phyloP scores from a whole-genome alignment of 1,140 invertebrate genomes.

The Apis florea region DNA sequence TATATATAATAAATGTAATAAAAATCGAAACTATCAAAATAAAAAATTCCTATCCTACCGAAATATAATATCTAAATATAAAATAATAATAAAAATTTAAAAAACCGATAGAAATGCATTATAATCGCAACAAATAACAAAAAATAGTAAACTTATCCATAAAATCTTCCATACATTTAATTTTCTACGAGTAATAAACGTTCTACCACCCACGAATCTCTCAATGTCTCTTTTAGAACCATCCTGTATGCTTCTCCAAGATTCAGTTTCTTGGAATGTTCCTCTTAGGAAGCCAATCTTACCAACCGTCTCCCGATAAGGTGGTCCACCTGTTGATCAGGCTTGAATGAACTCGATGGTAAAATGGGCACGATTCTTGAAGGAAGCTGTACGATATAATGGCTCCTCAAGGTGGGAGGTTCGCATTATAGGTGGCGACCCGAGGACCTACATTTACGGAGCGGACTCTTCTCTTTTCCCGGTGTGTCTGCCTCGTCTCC shows the following conservation, averaged over 20 bases:
- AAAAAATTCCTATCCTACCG: no score
- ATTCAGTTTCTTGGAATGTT: background rate
- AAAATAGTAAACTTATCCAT: background rate
- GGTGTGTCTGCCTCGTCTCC: conserved; percentile 27
- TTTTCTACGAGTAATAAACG: background rate
- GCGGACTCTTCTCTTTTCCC: conserved; percentile 24
- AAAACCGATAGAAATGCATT: no score
- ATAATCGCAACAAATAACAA: no score
- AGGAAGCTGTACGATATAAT: conserved; percentile 52
- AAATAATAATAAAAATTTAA: no score
- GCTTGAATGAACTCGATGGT: conserved; percentile 51
- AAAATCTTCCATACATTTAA: background rate
- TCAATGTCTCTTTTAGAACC: background rate
- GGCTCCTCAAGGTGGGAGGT: conserved; percentile 64
- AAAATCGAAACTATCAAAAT: no score
- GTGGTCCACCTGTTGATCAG: conserved; percentile 60
- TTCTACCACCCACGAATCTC: background rate
- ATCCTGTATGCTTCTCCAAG: background rate
- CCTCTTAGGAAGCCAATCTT: conserved; percentile 18
- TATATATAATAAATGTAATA: no score
- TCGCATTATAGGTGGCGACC: conserved; percentile 74
- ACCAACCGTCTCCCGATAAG: conserved; percentile 33
- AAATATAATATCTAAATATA: no score
- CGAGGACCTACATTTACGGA: conserved; percentile 76
- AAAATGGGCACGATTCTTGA: conserved; percentile 56